Conservation (phyloP, 2,113 vertebrate species). For the Maccullochella peelii region DNA sequence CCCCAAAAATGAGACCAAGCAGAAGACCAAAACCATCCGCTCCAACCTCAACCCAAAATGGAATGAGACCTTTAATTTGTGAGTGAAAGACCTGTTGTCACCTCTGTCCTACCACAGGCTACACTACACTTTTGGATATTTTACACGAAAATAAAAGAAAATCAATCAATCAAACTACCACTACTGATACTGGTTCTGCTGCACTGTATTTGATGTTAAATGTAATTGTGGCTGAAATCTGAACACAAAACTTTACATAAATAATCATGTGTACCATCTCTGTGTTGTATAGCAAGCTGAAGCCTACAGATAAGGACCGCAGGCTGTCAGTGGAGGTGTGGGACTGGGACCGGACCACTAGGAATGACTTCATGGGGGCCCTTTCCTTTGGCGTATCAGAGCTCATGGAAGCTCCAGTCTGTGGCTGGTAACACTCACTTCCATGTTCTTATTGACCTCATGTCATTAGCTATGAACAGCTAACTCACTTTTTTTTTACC, state of each 20-base stretch:
- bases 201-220: background rate
- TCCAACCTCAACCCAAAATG: conserved; percentile 94
- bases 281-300: conserved; percentile 90
- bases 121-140: background rate
- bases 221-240: background rate
- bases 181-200: too few relatives aligned
- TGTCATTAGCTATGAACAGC: background rate
- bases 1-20: conserved; percentile 97
- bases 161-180: too few relatives aligned
- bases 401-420: conserved; percentile 93
- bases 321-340: conserved; percentile 95
- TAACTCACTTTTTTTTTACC: background rate
- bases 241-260: background rate
- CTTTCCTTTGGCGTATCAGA: conserved; percentile 98
- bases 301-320: conserved; percentile 93
- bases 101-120: background rate
- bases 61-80: conserved; percentile 96
- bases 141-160: background rate
- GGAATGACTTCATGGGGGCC: conserved; percentile 98
- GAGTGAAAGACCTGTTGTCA: conserved; percentile 73
- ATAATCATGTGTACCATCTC: background rate
- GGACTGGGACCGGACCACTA: conserved; percentile 98
- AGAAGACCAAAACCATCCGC: conserved; percentile 98
- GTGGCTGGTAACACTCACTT: conserved; percentile 88
- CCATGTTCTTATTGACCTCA: background rate